phyloP scores from a whole-genome alignment of 2,113 vertebrate genomes.

The Tetraodon nigroviridis region DNA sequence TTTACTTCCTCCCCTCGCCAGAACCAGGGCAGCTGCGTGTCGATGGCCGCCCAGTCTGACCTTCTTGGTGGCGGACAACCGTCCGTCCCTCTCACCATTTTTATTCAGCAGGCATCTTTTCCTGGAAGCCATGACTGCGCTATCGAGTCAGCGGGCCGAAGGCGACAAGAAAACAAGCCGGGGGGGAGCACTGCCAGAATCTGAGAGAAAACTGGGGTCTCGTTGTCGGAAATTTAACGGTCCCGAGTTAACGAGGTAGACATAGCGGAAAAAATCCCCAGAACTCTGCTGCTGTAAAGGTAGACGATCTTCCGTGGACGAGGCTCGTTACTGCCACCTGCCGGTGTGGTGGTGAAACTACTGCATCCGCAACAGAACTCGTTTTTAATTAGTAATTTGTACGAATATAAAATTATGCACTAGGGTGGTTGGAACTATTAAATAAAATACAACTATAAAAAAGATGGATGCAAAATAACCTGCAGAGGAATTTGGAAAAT shows the following conservation, averaged over 20 bases:
- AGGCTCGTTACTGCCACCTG: neutral
- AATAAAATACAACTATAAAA: no score
- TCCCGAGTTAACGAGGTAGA: no score
- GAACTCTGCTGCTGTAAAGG: neutral
- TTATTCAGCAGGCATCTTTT: neutral
- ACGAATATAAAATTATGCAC: no score
- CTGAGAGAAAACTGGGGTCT: no score
- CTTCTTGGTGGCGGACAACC: rapidly evolving
- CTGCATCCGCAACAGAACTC: no score
- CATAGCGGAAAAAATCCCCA: neutral
- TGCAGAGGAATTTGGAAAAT: neutral
- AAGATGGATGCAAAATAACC: neutral
- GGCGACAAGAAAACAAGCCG: neutral
- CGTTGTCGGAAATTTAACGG: neutral
- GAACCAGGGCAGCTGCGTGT: slow-evolving; percentile 41
- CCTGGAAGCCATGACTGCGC: slow-evolving; percentile 1
- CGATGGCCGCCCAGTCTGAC: rapidly evolving
- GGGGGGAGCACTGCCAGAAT: neutral
- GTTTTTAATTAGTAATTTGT: no score
- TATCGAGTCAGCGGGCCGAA: neutral
- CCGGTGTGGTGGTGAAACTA: neutral
- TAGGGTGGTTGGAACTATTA: neutral
- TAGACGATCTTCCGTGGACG: rapidly evolving
- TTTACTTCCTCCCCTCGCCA: slow-evolving; percentile 59
- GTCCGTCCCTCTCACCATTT: rapidly evolving